Percentiles rank a stretch among this genome's conserved stretches.
Evolutionary conservation across 30 jellyfish, hydroid and myxozoan species (phyloP).

Genomic region (Aurelia coerulea): DNA sequence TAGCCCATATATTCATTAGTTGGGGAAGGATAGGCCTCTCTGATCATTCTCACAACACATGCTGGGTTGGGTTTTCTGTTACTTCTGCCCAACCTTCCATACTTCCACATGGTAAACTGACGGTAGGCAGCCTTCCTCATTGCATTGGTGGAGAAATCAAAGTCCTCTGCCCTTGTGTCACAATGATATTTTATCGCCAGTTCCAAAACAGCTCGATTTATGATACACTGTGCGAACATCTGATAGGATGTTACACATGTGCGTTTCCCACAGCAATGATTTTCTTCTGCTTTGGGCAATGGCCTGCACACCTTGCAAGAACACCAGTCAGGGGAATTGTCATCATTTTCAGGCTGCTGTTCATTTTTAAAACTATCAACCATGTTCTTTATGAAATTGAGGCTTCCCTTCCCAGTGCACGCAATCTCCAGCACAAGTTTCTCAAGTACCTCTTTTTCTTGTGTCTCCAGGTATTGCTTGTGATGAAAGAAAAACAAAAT

Average conservation of each 20-base stretch:
- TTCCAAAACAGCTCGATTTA: no score
- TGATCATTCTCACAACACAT: not conserved
- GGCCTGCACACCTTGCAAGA: no score
- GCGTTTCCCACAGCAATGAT: no score
- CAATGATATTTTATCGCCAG: no score
- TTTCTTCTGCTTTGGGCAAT: no score
- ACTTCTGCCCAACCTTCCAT: not conserved
- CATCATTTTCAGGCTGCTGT: no score
- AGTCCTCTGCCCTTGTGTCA: not conserved
- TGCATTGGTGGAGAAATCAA: not conserved
- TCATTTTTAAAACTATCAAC: no score
- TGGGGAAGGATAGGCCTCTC: not conserved
- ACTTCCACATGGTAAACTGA: conserved; percentile 5
- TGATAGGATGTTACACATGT: no score
- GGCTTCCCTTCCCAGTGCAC: conserved; percentile 3
- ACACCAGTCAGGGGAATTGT: no score
- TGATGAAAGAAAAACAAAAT: not conserved
- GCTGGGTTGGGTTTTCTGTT: conserved; percentile 4
- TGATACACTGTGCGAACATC: no score
- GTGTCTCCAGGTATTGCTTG: conserved; percentile 2
- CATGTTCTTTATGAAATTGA: not conserved
- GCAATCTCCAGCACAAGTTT: conserved; percentile 13
- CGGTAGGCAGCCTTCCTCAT: not conserved
- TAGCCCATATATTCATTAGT: no score
- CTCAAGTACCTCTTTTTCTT: conserved; percentile 2